Evolutionary conservation across 2,888 invertebrate species (phyloP).

Genomic region (Morpho achilles): DNA sequence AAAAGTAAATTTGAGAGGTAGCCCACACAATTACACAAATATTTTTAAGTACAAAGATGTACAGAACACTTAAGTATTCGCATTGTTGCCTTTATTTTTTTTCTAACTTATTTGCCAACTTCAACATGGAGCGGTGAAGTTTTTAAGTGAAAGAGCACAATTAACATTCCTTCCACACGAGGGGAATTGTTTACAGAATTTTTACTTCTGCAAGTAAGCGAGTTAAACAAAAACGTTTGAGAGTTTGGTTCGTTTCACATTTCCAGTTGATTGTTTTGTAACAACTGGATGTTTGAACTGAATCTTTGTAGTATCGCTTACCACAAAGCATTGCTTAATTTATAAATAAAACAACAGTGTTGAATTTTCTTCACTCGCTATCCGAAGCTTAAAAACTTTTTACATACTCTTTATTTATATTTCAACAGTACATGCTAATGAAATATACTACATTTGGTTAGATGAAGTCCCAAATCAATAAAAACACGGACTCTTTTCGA

Average conservation of each 20-base stretch:
- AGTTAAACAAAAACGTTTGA: slow-evolving; percentile 18
- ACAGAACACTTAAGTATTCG: slow-evolving; percentile 29
- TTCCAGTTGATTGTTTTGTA: slow-evolving; percentile 20
- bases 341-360: too few species aligned
- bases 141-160: slow-evolving; percentile 31
- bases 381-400: too few species aligned
- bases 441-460: too few species aligned
- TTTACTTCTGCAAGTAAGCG: slow-evolving; percentile 48
- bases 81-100: slow-evolving; percentile 26
- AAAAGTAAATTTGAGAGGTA: slow-evolving; percentile 41
- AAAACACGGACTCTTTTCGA: too few species aligned
- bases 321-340: too few species aligned
- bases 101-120: slow-evolving; percentile 28
- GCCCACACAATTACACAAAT: slow-evolving; percentile 35
- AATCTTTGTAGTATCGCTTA: too few species aligned
- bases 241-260: slow-evolving; percentile 17
- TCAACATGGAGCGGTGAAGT: slow-evolving; percentile 25
- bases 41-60: slow-evolving; percentile 28
- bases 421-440: too few species aligned
- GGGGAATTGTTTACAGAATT: slow-evolving; percentile 38
- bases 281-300: slow-evolving; percentile 5
- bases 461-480: too few species aligned
- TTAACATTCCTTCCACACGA: slow-evolving; percentile 32
- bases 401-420: too few species aligned
- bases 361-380: too few species aligned